phyloP scores from a whole-genome alignment of 2,888 invertebrate species.

The Scaptomyza polygonia region DNA sequence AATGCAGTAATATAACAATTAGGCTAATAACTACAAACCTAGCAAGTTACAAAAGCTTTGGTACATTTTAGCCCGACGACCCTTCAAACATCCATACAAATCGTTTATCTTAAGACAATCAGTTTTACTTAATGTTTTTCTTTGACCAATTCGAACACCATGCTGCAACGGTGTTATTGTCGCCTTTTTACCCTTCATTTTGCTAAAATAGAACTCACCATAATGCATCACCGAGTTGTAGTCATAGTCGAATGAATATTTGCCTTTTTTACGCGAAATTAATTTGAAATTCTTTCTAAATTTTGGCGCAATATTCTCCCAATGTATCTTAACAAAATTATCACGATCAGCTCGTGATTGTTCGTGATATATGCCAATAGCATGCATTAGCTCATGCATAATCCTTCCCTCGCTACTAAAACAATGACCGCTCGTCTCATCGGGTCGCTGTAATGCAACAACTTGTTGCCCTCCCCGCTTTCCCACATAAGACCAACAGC shows the following conservation, averaged over 20 bases:
- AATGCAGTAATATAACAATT: conserved; percentile 10
- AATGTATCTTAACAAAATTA: conserved; percentile 87
- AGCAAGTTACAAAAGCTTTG: conserved; percentile 79
- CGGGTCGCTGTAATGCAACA: conserved; percentile 88
- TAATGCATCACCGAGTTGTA: conserved; percentile 93
- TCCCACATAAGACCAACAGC: conserved; percentile 92
- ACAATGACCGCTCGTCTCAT: conserved; percentile 87
- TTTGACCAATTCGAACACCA: conserved; percentile 87
- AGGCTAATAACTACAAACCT: conserved; percentile 69
- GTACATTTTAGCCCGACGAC: conserved; percentile 82
- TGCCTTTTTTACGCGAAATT: conserved; percentile 87
- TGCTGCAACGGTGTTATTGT: conserved; percentile 87
- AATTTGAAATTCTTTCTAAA: conserved; percentile 88
- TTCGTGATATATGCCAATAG: conserved; percentile 92
- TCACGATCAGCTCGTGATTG: conserved; percentile 90
- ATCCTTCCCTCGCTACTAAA: conserved; percentile 89
- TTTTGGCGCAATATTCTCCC: conserved; percentile 87
- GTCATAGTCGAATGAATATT: conserved; percentile 89
- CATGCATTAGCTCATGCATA: conserved; percentile 93
- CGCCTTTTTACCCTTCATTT: conserved; percentile 86
- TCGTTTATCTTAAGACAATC: conserved; percentile 89
- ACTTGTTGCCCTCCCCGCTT: conserved; percentile 90
- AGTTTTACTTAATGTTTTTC: conserved; percentile 87
- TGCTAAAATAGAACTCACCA: conserved; percentile 88
- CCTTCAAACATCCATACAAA: conserved; percentile 86